Percentiles rank a stretch among this genome's conserved stretches.
Conservation (phyloP, 2,888 invertebrate genomes). For the Drosophila greeni region DNA sequence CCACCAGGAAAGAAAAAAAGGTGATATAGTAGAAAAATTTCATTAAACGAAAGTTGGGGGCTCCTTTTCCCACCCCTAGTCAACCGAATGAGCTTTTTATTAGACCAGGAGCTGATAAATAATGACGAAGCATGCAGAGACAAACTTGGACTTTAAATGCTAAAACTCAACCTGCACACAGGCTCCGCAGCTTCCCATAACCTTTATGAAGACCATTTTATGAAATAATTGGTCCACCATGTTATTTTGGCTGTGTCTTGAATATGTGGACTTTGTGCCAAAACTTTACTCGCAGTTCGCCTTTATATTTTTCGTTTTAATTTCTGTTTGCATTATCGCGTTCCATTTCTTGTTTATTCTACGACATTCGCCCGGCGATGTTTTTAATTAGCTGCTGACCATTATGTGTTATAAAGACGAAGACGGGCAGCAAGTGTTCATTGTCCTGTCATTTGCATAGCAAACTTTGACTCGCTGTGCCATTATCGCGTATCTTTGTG, state of each 20-base stretch:
- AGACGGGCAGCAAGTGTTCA: constrained; percentile 58
- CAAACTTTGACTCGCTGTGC: constrained; percentile 60
- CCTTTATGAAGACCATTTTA: not conserved
- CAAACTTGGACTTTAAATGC: not conserved
- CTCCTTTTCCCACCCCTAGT: constrained; percentile 46
- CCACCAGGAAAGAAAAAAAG: constrained; percentile 10
- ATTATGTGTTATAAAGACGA: constrained; percentile 46
- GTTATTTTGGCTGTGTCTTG: not conserved
- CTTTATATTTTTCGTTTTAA: constrained; percentile 40
- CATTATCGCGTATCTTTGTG: constrained; percentile 68
- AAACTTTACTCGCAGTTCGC: constrained; percentile 20
- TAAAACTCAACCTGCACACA: not conserved
- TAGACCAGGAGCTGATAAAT: constrained; percentile 64
- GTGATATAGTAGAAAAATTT: constrained; percentile 48
- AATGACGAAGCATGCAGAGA: constrained; percentile 68
- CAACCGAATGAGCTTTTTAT: constrained; percentile 32
- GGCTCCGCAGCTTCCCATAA: not conserved
- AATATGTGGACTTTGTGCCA: not conserved
- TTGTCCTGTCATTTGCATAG: constrained; percentile 78
- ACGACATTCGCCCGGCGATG: constrained; percentile 58
- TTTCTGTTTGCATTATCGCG: constrained; percentile 57
- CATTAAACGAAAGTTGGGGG: constrained; percentile 30
- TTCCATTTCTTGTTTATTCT: constrained; percentile 59
- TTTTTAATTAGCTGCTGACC: constrained; percentile 74
- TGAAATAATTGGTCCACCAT: constrained; percentile 4